phyloP scores from a whole-genome alignment of 2,113 vertebrate species.

The Lota lota region DNA sequence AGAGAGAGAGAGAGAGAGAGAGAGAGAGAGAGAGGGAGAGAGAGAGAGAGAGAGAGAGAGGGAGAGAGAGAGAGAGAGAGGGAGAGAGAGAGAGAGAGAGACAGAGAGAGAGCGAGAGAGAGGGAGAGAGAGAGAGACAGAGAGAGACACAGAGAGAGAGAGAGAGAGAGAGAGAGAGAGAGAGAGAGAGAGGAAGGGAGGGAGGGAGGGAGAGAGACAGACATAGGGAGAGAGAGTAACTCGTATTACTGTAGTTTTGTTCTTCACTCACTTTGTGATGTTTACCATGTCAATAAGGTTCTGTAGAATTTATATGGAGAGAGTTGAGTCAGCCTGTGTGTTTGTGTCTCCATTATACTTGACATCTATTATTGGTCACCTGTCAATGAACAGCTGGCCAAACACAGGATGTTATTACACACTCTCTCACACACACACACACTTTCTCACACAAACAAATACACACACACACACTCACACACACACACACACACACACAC shows the following conservation, averaged over 20 bases:
- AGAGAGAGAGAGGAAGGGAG: not conserved
- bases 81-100: not conserved
- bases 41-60: too few relatives aligned
- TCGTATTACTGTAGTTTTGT: not conserved
- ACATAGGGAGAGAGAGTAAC: not conserved
- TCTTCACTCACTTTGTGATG: too few relatives aligned
- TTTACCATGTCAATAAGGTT: too few relatives aligned
- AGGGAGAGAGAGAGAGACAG: too few relatives aligned
- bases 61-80: too few relatives aligned
- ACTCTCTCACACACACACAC: slow-evolving; percentile 16
- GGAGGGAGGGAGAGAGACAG: slow-evolving; percentile 16
- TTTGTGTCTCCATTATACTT: slow-evolving; percentile 10
- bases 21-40: too few relatives aligned
- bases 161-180: too few relatives aligned
- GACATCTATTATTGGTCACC: slow-evolving; percentile 12
- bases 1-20: not conserved
- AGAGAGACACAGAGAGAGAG: too few relatives aligned
- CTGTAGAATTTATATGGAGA: too few relatives aligned
- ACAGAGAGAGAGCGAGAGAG: not conserved
- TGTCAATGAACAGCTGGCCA: slow-evolving; percentile 41
- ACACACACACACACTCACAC: not conserved
- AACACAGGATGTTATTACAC: slow-evolving; percentile 20
- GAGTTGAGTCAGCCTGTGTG: slow-evolving; percentile 1
- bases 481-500: slow-evolving; percentile 3
- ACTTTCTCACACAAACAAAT: not conserved